Conservation (phyloP, 2,113 vertebrate species). For the Raphicerus campestris region DNA sequence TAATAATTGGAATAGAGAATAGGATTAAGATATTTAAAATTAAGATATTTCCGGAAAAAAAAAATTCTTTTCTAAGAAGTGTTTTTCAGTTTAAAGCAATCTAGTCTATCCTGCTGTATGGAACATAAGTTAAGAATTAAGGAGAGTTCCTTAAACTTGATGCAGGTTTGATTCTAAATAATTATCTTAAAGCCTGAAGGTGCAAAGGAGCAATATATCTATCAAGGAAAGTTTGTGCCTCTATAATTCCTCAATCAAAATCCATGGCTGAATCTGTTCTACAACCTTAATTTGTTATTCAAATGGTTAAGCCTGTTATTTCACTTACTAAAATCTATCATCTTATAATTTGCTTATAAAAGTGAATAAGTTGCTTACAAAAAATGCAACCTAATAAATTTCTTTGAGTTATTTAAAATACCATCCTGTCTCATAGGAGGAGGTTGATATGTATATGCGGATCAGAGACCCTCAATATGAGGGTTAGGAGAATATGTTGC, state of each 20-base stretch:
- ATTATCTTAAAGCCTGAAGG: background rate
- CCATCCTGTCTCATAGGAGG: background rate
- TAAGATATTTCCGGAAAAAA: slow-evolving; percentile 20
- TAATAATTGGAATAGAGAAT: background rate
- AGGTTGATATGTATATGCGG: background rate
- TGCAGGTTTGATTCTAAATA: background rate
- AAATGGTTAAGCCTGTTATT: background rate
- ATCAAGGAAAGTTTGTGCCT: background rate
- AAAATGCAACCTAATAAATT: background rate
- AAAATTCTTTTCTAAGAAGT: background rate
- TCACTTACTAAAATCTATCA: background rate
- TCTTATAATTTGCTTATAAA: background rate
- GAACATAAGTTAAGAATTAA: background rate
- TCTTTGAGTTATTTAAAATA: background rate
- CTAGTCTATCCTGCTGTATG: background rate
- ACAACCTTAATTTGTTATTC: background rate
- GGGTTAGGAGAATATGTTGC: background rate
- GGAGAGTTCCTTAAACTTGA: background rate
- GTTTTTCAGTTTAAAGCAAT: background rate
- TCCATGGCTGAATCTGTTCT: background rate
- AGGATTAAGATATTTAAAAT: slow-evolving; percentile 34
- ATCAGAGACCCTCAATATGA: background rate
- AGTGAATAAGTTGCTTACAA: background rate
- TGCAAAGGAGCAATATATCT: background rate
- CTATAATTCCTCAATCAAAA: background rate